These are phyloP conservation scores for Ginglymostoma cirratum DNA, from an alignment of 2,113 vertebrate species.

Conservation along the genomic window DNA sequence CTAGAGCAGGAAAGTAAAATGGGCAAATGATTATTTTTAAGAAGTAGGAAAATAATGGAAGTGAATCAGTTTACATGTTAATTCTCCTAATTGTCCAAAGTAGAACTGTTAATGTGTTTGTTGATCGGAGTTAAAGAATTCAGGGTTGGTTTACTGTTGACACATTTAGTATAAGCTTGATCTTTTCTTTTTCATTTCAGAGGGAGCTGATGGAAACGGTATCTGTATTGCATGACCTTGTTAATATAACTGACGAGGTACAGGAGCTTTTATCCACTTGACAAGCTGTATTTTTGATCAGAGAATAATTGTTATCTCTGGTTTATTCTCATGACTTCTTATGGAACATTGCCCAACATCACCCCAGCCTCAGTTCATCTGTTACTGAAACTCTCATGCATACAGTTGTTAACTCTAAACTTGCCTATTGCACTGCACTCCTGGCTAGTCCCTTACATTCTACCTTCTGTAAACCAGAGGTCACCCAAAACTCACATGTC, in stretches of 20 bases:
- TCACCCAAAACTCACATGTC: background rate
- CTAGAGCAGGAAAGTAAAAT: background rate
- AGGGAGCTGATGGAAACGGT: constrained; percentile 51
- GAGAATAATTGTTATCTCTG: background rate
- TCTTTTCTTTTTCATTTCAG: constrained; percentile 46
- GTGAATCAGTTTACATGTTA: background rate
- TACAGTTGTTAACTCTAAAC: background rate
- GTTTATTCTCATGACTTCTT: background rate
- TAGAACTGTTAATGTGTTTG: background rate
- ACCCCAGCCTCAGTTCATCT: background rate
- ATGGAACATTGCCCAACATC: background rate
- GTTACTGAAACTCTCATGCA: background rate
- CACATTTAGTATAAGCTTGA: background rate
- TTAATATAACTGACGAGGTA: constrained; percentile 57
- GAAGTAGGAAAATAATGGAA: background rate
- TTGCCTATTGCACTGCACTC: background rate
- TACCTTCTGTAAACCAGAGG: background rate
- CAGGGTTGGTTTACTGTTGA: background rate
- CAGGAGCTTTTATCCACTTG: constrained; percentile 25
- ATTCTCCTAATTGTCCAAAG: too few relatives aligned
- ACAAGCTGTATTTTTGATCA: background rate
- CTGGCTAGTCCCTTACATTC: background rate
- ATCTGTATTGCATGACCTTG: constrained; percentile 53
- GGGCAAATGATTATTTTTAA: background rate
- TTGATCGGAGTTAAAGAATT: background rate